These are phyloP conservation scores for Thunnus thynnus DNA, from an alignment of 2,113 vertebrate genomes.

Conservation along the genomic window DNA sequence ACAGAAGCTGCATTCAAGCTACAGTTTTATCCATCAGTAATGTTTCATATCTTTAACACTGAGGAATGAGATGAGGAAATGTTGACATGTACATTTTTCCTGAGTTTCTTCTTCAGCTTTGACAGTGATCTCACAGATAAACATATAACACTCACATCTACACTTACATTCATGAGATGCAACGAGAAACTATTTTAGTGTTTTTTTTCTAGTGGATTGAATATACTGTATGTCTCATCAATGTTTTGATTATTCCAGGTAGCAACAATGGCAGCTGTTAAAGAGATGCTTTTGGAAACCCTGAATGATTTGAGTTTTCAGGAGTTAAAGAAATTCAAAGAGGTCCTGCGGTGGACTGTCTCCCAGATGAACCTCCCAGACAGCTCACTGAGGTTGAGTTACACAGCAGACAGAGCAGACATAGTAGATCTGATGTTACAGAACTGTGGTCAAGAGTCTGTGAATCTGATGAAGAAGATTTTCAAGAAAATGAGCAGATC, in stretches of 20 bases:
- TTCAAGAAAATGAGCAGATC: background rate
- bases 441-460: background rate
- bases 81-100: too few relatives aligned
- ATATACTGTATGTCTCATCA: background rate
- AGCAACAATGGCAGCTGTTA: constrained; percentile 21
- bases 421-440: background rate
- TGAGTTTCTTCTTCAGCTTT: too few relatives aligned
- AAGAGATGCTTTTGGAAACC: constrained; percentile 10
- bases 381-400: background rate
- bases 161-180: too few relatives aligned
- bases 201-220: background rate
- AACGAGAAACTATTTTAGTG: too few relatives aligned
- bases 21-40: too few relatives aligned
- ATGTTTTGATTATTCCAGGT: constrained; percentile 14
- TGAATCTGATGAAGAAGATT: background rate
- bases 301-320: background rate
- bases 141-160: too few relatives aligned
- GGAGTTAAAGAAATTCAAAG: background rate
- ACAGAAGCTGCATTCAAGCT: too few relatives aligned
- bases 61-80: too few relatives aligned
- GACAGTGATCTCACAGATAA: too few relatives aligned
- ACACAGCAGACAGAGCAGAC: background rate
- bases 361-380: background rate
- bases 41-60: too few relatives aligned
- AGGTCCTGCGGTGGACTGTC: background rate